Evolutionary conservation across 23 tunicate genomes (phyloP).

Genomic region (Trididemnum clinides): DNA sequence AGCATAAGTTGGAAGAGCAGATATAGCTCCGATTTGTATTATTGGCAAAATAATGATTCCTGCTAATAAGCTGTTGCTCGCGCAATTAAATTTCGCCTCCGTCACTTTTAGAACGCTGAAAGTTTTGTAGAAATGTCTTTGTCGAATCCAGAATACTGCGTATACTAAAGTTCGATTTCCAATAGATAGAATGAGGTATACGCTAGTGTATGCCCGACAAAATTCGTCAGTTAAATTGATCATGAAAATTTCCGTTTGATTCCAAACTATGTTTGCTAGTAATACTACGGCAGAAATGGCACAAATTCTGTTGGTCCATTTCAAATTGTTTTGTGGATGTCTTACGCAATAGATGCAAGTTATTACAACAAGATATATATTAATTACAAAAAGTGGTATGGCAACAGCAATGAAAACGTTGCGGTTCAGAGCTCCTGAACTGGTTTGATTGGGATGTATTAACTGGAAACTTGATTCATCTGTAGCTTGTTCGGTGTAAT

Average conservation of each 20-base stretch:
- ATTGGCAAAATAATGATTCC: not conserved
- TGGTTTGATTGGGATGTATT: too few relatives aligned
- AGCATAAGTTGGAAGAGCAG: not conserved
- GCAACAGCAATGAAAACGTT: not conserved
- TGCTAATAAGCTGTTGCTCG: not conserved
- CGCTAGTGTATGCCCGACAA: not conserved
- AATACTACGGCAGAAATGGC: not conserved
- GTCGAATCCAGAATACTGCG: not conserved
- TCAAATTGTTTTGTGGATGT: not conserved
- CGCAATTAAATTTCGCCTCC: not conserved
- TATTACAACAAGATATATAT: not conserved
- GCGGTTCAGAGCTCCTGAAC: too few relatives aligned
- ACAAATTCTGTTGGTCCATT: not conserved
- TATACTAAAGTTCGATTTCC: not conserved
- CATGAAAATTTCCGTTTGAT: not conserved
- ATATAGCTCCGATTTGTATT: not conserved
- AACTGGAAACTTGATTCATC: too few relatives aligned
- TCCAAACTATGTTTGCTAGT: not conserved
- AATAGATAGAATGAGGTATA: not conserved
- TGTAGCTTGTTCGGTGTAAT: too few relatives aligned
- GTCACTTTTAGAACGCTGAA: not conserved
- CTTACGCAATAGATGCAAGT: not conserved
- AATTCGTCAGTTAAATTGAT: not conserved
- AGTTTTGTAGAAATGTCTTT: not conserved
- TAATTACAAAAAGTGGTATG: not conserved